Evolutionary conservation across 2,797 vertebrate species (phyloP).

Genomic region (Eospalax fontanierii): DNA sequence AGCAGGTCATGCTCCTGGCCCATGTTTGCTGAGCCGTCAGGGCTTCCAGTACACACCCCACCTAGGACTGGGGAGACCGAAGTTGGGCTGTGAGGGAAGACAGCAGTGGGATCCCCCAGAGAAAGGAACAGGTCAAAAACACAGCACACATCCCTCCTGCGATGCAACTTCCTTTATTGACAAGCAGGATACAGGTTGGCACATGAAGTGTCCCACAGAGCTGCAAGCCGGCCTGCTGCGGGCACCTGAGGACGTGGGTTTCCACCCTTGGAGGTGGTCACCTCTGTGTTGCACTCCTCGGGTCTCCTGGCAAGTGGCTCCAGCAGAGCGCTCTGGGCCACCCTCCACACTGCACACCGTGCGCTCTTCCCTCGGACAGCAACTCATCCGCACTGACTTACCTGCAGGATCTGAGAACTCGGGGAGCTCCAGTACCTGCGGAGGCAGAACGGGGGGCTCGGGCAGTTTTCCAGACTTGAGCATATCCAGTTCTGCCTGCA

Average conservation of each 20-base stretch:
- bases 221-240: background rate
- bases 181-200: conserved; percentile 87
- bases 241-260: background rate
- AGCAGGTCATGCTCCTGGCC: background rate
- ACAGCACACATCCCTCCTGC: conserved; percentile 90
- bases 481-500: conserved; percentile 95
- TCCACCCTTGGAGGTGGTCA: background rate
- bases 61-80: background rate
- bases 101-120: no score
- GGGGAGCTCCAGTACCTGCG: conserved; percentile 93
- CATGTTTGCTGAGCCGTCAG: background rate
- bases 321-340: conserved; percentile 68
- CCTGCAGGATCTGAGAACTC: conserved; percentile 95
- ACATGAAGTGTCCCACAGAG: conserved; percentile 71
- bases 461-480: conserved; percentile 92
- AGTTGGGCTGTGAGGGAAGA: no score
- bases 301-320: conserved; percentile 72
- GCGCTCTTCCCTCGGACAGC: conserved; percentile 82
- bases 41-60: background rate
- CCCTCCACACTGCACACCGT: conserved; percentile 75
- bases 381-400: conserved; percentile 89
- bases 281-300: background rate
- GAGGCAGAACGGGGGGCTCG: conserved; percentile 86
- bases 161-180: conserved; percentile 90
- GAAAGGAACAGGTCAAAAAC: conserved; percentile 88